phyloP scores from a whole-genome alignment of 1,140 invertebrate species.

The Brachionus manjavacas region DNA sequence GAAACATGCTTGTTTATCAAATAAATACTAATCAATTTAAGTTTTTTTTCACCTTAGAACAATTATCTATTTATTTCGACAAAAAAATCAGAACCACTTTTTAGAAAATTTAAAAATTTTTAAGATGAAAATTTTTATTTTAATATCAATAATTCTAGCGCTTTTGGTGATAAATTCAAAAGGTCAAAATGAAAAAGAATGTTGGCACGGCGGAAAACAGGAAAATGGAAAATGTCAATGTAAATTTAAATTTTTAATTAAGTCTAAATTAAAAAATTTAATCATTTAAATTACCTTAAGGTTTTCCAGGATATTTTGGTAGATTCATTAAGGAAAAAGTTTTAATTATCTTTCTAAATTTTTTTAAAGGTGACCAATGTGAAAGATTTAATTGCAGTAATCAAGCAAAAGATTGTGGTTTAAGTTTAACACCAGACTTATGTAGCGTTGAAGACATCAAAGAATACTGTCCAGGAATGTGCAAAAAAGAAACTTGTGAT shows the following conservation, averaged over 20 bases:
- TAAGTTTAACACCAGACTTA: background rate
- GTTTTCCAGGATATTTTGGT: background rate
- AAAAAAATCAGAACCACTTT: background rate
- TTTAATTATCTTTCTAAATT: background rate
- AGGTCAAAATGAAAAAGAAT: background rate
- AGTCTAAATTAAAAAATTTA: background rate
- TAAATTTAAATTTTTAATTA: background rate
- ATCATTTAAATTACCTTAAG: background rate
- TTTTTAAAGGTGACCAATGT: background rate
- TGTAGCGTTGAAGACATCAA: background rate
- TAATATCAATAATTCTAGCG: background rate
- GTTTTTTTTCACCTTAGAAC: background rate
- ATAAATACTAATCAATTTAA: background rate
- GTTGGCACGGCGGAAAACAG: background rate
- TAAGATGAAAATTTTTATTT: background rate
- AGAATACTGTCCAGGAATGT: conserved; percentile 13
- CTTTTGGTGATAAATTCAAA: background rate
- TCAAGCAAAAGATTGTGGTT: background rate
- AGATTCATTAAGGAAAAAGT: background rate
- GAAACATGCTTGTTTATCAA: background rate
- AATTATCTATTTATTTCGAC: background rate
- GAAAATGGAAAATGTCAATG: background rate
- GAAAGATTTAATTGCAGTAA: background rate
- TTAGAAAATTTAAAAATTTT: background rate
- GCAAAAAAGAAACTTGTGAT: background rate